These are phyloP conservation scores for Sycophaga agraensis DNA, from an alignment of 1,140 invertebrate species.

Conservation along the genomic window DNA sequence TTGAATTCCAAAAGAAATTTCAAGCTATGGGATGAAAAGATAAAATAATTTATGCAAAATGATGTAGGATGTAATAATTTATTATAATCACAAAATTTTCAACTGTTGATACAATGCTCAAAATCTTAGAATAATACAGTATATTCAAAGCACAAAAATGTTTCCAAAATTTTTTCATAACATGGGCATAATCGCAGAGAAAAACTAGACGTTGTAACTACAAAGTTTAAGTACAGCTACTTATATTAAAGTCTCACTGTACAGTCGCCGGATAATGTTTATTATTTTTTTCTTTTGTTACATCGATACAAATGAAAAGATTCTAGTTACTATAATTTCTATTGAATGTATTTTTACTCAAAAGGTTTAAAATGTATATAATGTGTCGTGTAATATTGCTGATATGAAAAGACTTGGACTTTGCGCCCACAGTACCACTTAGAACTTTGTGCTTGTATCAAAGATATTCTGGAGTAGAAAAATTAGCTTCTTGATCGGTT, in stretches of 20 bases:
- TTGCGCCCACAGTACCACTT: background rate
- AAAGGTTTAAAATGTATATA: background rate
- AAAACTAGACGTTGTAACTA: slow-evolving; percentile 26
- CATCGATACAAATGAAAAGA: slow-evolving; percentile 20
- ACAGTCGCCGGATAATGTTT: slow-evolving; percentile 16
- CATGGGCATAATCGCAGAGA: slow-evolving; percentile 25
- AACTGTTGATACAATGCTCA: slow-evolving; percentile 30
- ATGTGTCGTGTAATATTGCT: slow-evolving; percentile 9
- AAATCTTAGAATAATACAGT: slow-evolving; percentile 25
- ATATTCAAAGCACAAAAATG: slow-evolving; percentile 31
- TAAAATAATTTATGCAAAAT: slow-evolving; percentile 3
- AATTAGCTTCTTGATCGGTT: background rate
- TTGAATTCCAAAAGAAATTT: too few species aligned
- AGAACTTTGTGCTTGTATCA: slow-evolving; percentile 4
- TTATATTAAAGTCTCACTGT: slow-evolving; percentile 16
- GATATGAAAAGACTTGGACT: slow-evolving; percentile 8
- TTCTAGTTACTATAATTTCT: background rate
- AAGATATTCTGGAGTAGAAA: slow-evolving; percentile 5
- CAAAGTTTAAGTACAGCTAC: slow-evolving; percentile 17
- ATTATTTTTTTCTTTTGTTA: slow-evolving; percentile 11
- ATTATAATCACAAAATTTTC: slow-evolving; percentile 29
- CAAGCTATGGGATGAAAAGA: too few species aligned
- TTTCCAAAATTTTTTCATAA: slow-evolving; percentile 29
- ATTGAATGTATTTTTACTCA: background rate
- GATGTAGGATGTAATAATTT: slow-evolving; percentile 19